These are phyloP conservation scores for Spea hammondii DNA, from an alignment of 2,797 vertebrate species.

Conservation along the genomic window DNA sequence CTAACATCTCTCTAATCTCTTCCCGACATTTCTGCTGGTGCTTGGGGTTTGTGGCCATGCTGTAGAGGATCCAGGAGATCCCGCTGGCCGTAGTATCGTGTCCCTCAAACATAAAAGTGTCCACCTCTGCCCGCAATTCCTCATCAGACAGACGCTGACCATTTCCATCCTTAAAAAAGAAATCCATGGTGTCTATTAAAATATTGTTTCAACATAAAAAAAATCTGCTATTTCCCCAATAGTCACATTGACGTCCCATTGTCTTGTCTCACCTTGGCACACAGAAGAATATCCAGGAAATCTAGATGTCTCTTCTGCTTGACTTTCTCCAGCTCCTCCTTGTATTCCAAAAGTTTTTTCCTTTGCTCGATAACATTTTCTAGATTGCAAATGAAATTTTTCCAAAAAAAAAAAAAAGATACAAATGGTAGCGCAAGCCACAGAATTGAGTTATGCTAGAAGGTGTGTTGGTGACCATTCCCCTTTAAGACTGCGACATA, in stretches of 20 bases:
- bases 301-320: conserved; percentile 78
- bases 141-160: conserved; percentile 16
- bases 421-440: no score
- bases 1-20: conserved; percentile 10
- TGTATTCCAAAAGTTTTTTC: conserved; percentile 74
- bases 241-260: no score
- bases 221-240: no score
- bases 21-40: conserved; percentile 20
- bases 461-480: no score
- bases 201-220: no score
- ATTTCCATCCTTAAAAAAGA: no score
- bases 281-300: conserved; percentile 88
- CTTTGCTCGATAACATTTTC: conserved; percentile 79
- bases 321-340: conserved; percentile 64
- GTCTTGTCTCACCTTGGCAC: conserved; percentile 66
- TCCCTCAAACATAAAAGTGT: conserved; percentile 23
- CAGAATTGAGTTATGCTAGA: no score
- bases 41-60: conserved; percentile 11
- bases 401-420: no score
- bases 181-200: no score
- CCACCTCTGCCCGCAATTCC: conserved; percentile 14
- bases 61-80: conserved; percentile 19
- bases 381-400: conserved; percentile 50
- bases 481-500: no score
- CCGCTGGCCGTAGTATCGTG: conserved; percentile 7